A percentile compares a stretch with the other conserved stretches of the same genome.
Conservation (phyloP, 2,888 invertebrate species). For the Rhopalosiphum nymphaeae region DNA sequence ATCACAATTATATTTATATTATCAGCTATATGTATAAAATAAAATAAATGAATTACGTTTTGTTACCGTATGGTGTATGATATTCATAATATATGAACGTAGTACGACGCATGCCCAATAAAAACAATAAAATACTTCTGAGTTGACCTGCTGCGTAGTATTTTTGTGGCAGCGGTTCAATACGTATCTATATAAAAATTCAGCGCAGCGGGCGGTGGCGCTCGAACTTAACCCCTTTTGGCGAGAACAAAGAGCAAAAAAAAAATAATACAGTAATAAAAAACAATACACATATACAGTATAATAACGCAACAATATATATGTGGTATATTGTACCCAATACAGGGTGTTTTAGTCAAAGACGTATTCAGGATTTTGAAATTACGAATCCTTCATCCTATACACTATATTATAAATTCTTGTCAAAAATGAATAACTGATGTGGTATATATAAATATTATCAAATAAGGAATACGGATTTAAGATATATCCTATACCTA, state of each 20-base stretch:
- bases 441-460: neutral
- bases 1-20: neutral
- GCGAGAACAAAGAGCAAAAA: neutral
- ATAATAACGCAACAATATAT: neutral
- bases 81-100: neutral
- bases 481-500: neutral
- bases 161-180: neutral
- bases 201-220: neutral
- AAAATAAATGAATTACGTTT: neutral
- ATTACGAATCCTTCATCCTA: too few relatives aligned
- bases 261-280: neutral
- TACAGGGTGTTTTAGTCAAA: neutral
- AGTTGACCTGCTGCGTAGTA: neutral
- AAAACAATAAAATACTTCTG: neutral
- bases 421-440: neutral
- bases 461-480: neutral
- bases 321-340: neutral
- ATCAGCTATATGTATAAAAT: neutral
- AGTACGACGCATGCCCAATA: neutral
- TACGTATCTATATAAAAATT: neutral
- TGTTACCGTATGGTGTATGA: neutral
- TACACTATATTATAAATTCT: neutral
- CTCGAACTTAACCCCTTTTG: constrained; percentile 19
- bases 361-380: neutral
- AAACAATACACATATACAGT: neutral